Percentiles rank a stretch among this genome's conserved stretches.
Evolutionary conservation across 1,140 invertebrate species (phyloP).

Genomic region (Diuraphis noxia): DNA sequence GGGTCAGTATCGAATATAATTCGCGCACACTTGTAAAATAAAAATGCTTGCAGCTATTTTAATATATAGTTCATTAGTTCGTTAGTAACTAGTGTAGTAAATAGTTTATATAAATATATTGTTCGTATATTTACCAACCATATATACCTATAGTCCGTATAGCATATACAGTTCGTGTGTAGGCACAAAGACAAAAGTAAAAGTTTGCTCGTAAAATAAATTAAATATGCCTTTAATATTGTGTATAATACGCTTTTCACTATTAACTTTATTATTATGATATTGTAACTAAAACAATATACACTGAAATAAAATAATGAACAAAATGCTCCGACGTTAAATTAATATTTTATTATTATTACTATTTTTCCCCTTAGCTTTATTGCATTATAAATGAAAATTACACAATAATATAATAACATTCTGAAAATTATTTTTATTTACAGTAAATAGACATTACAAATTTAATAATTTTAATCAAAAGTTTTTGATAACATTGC

Average conservation of each 20-base stretch:
- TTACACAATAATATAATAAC: slow-evolving; percentile 9
- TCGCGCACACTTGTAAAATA: background rate
- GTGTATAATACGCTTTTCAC: background rate
- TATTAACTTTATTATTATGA: background rate
- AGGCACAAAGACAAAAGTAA: background rate
- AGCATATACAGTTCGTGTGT: background rate
- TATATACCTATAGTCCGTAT: background rate
- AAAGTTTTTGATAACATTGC: slow-evolving; percentile 27
- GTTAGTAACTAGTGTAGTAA: too few relatives aligned
- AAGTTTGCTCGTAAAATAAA: slow-evolving; percentile 41
- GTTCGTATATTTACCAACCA: background rate
- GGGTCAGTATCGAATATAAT: background rate
- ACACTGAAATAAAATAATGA: background rate
- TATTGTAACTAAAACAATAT: background rate
- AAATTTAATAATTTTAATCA: background rate
- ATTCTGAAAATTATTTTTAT: slow-evolving; percentile 18
- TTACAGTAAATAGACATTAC: background rate
- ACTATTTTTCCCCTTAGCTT: background rate
- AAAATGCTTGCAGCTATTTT: background rate
- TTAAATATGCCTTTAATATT: slow-evolving; percentile 18
- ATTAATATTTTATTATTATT: slow-evolving; percentile 35
- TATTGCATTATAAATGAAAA: background rate
- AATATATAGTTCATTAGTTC: slow-evolving; percentile 1
- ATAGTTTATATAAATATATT: background rate
- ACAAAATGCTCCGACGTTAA: background rate